Base-by-base conservation (phyloP, 2,113 vertebrate species). In the Antigone vipio region DNA sequence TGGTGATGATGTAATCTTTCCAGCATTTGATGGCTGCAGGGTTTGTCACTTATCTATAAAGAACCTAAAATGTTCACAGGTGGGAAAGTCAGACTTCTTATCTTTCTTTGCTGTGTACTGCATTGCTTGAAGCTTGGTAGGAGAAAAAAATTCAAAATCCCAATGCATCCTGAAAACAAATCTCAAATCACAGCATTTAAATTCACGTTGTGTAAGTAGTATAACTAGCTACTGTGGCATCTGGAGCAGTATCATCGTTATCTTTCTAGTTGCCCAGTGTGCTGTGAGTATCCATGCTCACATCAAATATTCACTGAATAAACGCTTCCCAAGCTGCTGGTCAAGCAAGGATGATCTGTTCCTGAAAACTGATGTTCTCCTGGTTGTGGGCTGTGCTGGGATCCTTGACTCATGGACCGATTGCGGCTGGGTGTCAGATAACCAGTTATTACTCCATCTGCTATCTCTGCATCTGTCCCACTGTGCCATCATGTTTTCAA, bases 401-500 rank as follows among this genome's bases (percentile, higher is more conserved):
- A 40, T 52, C 44, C 75, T 59, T 60, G 40, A 23, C 32, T 47
- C 11, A 9, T 20, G 32, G 29, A 12, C 38, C 74, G 19, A 53
- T 32, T 49, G 59, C 73, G 82, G 0, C 32, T 27, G 69, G 23
- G 30, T 72, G 29, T 72, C 58, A 15, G 17, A 8, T 32, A 58
- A 35, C 35, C 14, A 32, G 32, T 58, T 73, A 26, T 27, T 55
- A 30, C 12, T 85, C 47, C 8, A 16, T 26, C 47, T 55, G 34
- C 44, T 53, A 3, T 32, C 47, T 58, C 53, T 76, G n/a, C 21
- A 35, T 60, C 47, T 56, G 40, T 58, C 47, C 59, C 6, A 1
- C 63, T 32, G 52, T 20, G 11, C 52, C 0, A 1, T 20, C 0
- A 0, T 58, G 42, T 67, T 81, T 60, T 53, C 72, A 42, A 22